Conservation (phyloP, 2,797 vertebrate species). For the Epinephelus awoara region DNA sequence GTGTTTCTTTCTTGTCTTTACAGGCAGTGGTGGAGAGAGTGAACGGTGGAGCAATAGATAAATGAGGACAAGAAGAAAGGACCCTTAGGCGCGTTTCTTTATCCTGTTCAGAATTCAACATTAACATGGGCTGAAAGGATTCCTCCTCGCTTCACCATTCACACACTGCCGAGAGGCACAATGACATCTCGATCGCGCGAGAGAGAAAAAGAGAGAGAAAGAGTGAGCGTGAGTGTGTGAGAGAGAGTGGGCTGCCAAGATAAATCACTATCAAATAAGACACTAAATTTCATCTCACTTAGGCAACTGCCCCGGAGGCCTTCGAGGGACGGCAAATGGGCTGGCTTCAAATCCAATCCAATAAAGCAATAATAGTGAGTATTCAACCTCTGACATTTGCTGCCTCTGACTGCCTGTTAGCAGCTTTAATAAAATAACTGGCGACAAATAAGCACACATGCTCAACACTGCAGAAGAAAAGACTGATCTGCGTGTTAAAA, state of each 20-base stretch:
- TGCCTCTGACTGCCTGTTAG: constrained; percentile 52
- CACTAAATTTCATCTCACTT: constrained; percentile 69
- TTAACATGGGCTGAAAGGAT: constrained; percentile 83
- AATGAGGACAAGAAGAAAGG: constrained; percentile 70
- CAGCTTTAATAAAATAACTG: constrained; percentile 56
- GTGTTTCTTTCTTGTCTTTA: constrained; percentile 49
- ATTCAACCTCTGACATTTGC: constrained; percentile 69
- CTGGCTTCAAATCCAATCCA: constrained; percentile 63
- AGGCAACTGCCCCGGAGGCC: constrained; percentile 66
- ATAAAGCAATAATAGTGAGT: constrained; percentile 60
- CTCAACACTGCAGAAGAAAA: constrained; percentile 29
- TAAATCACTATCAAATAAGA: constrained; percentile 77
- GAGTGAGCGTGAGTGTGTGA: constrained; percentile 18
- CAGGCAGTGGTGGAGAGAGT: constrained; percentile 45
- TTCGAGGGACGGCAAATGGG: constrained; percentile 52
- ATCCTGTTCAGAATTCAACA: constrained; percentile 71
- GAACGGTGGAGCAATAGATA: constrained; percentile 57
- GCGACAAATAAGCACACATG: constrained; percentile 23
- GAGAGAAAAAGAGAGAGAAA: constrained; percentile 25
- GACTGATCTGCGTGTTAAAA: constrained; percentile 18
- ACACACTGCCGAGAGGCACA: constrained; percentile 71
- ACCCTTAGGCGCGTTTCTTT: constrained; percentile 69
- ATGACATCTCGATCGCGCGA: constrained; percentile 61
- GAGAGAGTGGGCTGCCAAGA: constrained; percentile 63
- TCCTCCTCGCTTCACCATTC: constrained; percentile 69